A percentile compares a stretch with the other conserved stretches of the same genome.
phyloP scores from a whole-genome alignment of 2,888 invertebrate species.

The Agrotis segetum region DNA sequence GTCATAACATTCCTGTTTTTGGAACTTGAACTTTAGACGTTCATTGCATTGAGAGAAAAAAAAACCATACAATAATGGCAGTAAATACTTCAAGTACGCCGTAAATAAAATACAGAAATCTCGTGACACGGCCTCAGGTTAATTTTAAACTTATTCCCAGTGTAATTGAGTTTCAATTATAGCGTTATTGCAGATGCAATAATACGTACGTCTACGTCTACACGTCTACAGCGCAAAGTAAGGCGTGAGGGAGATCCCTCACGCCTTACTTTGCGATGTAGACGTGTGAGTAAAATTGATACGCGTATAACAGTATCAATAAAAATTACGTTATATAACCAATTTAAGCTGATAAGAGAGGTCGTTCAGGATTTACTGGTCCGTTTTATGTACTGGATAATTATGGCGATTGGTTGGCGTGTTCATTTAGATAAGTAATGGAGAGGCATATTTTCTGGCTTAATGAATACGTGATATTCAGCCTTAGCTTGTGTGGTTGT shows the following conservation, averaged over 20 bases:
- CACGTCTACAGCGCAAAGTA: no score
- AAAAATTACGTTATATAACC: constrained; percentile 31
- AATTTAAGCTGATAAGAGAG: constrained; percentile 22
- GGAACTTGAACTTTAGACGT: no score
- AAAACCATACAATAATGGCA: no score
- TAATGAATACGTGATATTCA: constrained; percentile 8
- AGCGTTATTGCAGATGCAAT: no score
- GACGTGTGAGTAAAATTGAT: constrained; percentile 32
- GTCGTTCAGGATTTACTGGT: constrained; percentile 20
- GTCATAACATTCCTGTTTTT: no score
- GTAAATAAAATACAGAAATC: no score
- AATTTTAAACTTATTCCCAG: neutral
- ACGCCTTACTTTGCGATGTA: constrained; percentile 8
- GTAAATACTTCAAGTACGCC: no score
- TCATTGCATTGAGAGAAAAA: no score
- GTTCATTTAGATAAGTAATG: constrained; percentile 18
- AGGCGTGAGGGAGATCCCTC: no score
- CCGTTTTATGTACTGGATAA: constrained; percentile 35
- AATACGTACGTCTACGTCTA: no score
- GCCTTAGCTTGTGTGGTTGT: no score
- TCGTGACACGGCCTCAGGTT: no score
- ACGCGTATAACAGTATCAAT: constrained; percentile 18
- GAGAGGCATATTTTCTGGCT: constrained; percentile 5
- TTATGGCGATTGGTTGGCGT: neutral
- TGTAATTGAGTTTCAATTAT: constrained; percentile 24